phyloP scores from a whole-genome alignment of 2,797 vertebrate genomes.

The Aselliscus stoliczkanus region DNA sequence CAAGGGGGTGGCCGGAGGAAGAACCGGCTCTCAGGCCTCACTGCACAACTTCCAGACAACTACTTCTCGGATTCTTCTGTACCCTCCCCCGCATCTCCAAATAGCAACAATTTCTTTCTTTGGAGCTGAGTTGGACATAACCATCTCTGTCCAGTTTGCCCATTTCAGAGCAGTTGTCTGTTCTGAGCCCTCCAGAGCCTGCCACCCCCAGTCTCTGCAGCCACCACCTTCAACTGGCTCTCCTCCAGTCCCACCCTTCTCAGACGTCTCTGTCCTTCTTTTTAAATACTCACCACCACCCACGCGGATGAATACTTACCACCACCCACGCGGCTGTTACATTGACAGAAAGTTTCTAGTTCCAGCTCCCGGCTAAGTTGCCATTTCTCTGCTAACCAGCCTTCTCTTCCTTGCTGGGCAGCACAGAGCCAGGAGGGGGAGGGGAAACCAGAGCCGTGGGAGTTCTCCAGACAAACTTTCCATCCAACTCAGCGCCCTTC shows the following conservation, averaged over 20 bases:
- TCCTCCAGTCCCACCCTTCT: background rate
- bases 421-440: conserved; percentile 40
- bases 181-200: background rate
- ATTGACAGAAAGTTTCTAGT: conserved; percentile 83
- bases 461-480: conserved; percentile 73
- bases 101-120: background rate
- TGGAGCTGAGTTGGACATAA: background rate
- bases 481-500: conserved; percentile 59
- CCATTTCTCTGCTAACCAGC: conserved; percentile 67
- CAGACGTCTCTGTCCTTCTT: conserved; percentile 46
- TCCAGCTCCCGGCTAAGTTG: conserved; percentile 59
- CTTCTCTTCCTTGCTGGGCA: conserved; percentile 34
- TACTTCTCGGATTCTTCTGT: background rate
- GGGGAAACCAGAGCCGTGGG: conserved; percentile 61
- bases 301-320: conserved; percentile 87
- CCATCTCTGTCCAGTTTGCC: background rate
- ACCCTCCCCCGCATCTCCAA: background rate
- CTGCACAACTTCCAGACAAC: background rate
- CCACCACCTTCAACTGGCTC: background rate
- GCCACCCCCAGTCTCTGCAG: background rate
- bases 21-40: background rate
- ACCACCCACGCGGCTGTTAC: conserved; percentile 90
- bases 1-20: background rate
- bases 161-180: background rate
- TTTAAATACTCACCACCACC: conserved; percentile 88